Evolutionary conservation across 2,888 invertebrate genomes (phyloP), one percentile per base, ranked within the genome.

Genomic region (Lasioglossum leucozonium): DNA sequence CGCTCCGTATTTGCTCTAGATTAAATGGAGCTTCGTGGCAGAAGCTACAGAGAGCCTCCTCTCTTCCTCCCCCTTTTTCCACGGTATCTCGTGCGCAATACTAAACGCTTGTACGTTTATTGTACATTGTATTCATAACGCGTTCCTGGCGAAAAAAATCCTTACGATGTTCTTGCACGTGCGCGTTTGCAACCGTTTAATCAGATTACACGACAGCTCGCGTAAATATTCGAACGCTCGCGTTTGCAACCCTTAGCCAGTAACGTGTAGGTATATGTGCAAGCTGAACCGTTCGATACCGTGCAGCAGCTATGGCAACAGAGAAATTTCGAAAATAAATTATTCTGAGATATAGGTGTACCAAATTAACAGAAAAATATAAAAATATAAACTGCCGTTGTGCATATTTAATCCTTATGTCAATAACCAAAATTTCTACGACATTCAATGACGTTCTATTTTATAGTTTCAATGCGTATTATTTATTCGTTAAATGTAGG

Each of bases 1-100:
- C 91, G 87, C 83, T 88, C 88, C 87, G 87, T 94, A 92, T 94
- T 94, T 93, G 92, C 92, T 90, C 88, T 88, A 92, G 93, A 94
- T 94, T 94, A 93, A 92, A 91, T 88, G 86, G 81, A 82, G 86
- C 86, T 83, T 83, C 86, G 58, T 81, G 77, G 81, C 79, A 72
- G 80, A 82, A 77, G 79, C 81, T 77, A 72, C 58, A 16, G 55
- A 16, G 62, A 30, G 78, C 65, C 77, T n/a, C 4, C 55, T n/a
- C 83, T 88, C 86, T 82, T 26, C 13, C 83, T 88, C 84, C 81
- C 85, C 13, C 58, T 58, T 82, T 88, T 85, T 79, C 85, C 75
- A 81, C 77, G 84, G 85, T 86, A 81, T 85, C 87, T 84, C 81
- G 79, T 72, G 79, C 77, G 73, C 40, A 83, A 65, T 67, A 72